Evolutionary conservation across 2,113 vertebrate genomes (phyloP), one percentile per base, ranked within the genome.

Genomic region (Mola mola): DNA sequence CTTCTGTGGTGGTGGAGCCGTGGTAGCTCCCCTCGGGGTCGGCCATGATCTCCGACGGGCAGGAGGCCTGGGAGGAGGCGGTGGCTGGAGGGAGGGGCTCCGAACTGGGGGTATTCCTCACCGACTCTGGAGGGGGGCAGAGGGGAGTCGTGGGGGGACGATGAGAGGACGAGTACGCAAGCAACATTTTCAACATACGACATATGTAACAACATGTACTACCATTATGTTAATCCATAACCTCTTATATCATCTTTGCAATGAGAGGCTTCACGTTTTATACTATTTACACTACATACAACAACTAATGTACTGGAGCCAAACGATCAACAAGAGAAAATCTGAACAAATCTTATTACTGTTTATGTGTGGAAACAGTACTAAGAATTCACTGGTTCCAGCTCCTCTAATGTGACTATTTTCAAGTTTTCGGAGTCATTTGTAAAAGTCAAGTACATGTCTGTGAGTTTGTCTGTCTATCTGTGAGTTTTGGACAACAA

Each of bases 91-190:
- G 95, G 82, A 95, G 93, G 47, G 96, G 94, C 81, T 98, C 97
- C 0, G 94, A 92, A 84, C 93, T 95, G n/a, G 97, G 94, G 5
- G 96, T 96, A 66, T 96, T 98, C 69, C 96, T 94, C 61, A 98
- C 91, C 0, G 96, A 96, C 67, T 99, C 97, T 99, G 86, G 10
- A 88, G 69, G 25, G 49, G 43, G 21, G 12, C 4, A 47, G 28
- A 17, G 1, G 20, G 25, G 9, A n/a, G 16, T 3, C 5, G 5
- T 7, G 29, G 28, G n/a, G 20, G 12, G 15, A 33, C 15, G n/a
- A n/a, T n/a, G n/a, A n/a, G n/a, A n/a, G n/a, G n/a, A n/a, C n/a
- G n/a, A n/a, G n/a, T n/a, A n/a, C n/a, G n/a, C n/a, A n/a, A n/a
- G n/a, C n/a, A n/a, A n/a, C n/a, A n/a, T n/a, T n/a, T n/a, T n/a